These are phyloP conservation scores for Danio kyathit DNA, from an alignment of 2,797 vertebrate species.

Conservation along the genomic window DNA sequence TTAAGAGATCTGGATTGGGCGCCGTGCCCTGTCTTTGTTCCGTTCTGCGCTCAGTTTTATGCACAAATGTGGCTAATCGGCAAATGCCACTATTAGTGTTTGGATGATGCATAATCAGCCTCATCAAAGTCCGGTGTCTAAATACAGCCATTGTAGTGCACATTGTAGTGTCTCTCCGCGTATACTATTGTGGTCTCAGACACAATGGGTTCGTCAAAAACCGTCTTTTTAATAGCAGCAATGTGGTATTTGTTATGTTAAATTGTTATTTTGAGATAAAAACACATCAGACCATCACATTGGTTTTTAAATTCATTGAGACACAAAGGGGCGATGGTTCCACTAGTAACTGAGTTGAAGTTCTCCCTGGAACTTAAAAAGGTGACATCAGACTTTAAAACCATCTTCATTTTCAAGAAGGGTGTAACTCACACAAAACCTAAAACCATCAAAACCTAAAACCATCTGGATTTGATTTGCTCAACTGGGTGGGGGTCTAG, in stretches of 20 bases:
- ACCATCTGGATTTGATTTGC: slow-evolving; percentile 63
- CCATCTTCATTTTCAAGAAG: background rate
- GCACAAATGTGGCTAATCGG: background rate
- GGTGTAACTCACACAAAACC: slow-evolving; percentile 31
- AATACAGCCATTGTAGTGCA: background rate
- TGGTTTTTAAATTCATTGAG: background rate
- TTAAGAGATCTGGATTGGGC: slow-evolving; percentile 43
- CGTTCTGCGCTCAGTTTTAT: background rate
- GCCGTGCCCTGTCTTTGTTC: slow-evolving; percentile 51
- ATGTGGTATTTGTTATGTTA: background rate
- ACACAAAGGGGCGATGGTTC: background rate
- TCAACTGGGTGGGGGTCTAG: slow-evolving; percentile 62
- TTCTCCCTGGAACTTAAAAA: background rate
- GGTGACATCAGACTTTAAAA: background rate
- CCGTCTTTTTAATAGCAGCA: background rate
- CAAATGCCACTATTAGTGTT: background rate
- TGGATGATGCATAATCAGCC: background rate
- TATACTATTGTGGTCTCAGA: background rate
- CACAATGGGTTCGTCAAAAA: background rate
- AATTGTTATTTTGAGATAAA: background rate
- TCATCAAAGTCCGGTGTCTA: background rate
- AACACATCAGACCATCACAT: background rate
- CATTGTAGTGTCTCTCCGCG: background rate
- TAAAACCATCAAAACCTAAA: slow-evolving; percentile 36
- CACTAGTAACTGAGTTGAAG: background rate